Conservation (phyloP, 2,888 invertebrate genomes). For the Myathropa florea region DNA sequence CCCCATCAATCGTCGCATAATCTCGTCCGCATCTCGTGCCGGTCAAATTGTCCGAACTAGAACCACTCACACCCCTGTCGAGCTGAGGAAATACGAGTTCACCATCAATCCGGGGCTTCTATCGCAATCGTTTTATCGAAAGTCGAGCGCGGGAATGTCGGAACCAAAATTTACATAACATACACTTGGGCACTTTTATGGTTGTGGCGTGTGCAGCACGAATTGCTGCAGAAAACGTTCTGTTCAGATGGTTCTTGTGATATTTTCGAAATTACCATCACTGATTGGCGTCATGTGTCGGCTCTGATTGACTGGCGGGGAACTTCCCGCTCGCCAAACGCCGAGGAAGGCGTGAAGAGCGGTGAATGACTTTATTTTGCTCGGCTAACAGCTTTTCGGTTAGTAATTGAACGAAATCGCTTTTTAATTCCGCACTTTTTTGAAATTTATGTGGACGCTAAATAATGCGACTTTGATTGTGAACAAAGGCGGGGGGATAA, state of each 20-base stretch:
- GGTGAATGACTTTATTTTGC: not conserved
- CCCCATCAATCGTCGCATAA: not conserved
- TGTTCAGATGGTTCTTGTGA: not conserved
- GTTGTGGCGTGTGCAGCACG: not conserved
- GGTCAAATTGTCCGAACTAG: not conserved
- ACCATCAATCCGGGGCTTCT: not conserved
- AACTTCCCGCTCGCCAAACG: not conserved
- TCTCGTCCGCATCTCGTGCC: not conserved
- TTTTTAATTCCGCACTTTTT: not conserved
- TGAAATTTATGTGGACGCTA: too few species aligned
- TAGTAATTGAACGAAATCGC: not conserved
- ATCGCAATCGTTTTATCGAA: not conserved
- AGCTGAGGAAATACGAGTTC: not conserved
- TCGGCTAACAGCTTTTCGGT: not conserved
- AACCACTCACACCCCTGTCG: not conserved
- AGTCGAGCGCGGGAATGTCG: not conserved
- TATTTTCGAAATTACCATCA: not conserved
- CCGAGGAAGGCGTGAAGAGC: not conserved
- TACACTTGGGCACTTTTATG: not conserved
- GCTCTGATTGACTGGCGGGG: not conserved
- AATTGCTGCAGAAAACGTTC: not conserved
- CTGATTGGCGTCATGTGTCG: not conserved
- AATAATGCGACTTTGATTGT: too few species aligned
- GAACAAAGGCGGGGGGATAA: too few species aligned
- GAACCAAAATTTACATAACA: not conserved